A percentile compares a stretch with the other conserved stretches of the same genome.
Evolutionary conservation across 2,888 invertebrate species (phyloP).

Genomic region (Diaprepes abbreviatus): DNA sequence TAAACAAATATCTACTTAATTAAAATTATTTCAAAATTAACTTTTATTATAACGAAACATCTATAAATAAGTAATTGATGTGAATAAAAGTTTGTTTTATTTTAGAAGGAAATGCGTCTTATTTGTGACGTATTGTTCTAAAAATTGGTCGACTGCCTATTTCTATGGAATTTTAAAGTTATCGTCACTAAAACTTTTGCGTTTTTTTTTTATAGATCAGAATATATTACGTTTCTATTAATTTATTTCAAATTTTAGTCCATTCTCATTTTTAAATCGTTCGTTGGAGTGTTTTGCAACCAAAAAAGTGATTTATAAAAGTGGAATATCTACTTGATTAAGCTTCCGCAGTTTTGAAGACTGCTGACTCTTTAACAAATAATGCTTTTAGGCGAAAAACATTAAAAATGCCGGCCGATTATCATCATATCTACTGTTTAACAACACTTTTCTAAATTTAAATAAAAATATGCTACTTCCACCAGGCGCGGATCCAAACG

Average conservation of each 20-base stretch:
- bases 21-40: neutral
- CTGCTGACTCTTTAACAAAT: no score
- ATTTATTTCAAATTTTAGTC: neutral
- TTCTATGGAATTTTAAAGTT: neutral
- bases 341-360: no score
- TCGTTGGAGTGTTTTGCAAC: no score
- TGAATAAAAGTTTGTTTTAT: constrained; percentile 2
- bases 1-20: neutral
- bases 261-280: no score
- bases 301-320: no score
- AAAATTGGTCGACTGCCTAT: constrained; percentile 9
- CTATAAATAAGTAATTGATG: neutral
- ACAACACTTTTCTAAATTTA: no score
- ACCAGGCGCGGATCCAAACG: no score
- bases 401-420: no score
- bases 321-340: no score
- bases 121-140: neutral
- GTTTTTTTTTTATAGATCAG: neutral
- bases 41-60: neutral
- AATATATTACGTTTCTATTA: neutral
- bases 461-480: no score
- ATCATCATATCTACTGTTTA: no score
- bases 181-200: neutral
- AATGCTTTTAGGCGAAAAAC: no score
- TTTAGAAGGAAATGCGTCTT: neutral